Evolutionary conservation across 2,797 vertebrate genomes (phyloP), one percentile per base, ranked within the genome.

Genomic region (Gambelia wislizenii): DNA sequence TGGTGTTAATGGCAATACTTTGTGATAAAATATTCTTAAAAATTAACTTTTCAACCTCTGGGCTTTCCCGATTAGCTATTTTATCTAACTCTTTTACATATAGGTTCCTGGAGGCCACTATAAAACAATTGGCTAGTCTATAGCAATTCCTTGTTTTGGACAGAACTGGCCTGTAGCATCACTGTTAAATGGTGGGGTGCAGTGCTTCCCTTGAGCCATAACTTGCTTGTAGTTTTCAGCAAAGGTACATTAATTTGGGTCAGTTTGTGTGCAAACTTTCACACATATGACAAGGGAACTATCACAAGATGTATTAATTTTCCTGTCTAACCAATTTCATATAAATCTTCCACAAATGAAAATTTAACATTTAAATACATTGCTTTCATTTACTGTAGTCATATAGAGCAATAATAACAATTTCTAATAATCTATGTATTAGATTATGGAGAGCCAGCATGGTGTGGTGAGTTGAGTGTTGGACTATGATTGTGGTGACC

Each of bases 341-440:
- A 69, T 36, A 36, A 87, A 25, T 72, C 27, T 72, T 72, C 39
- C 56, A 14, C 61, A 61, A 69, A 69, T 27, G 27, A 27, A 78
- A 87, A 49, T 36, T 83, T 44, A 83, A 84, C 30, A n/a, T 75
- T 75, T 59, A 82, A 81, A 75, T 87, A 30, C 25, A 75, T 88
- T 67, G 52, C 64, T 42, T 82, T 75, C 56, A 47, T 75, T 75
- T n/a, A n/a, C n/a, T n/a, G n/a, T 64, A 64, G 2, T 39, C 36
- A 74, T 16, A 36, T 39, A 13, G 69, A 30, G 16, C 76, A 78
- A 86, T 61, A 44, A 47, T 47, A 47, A 49, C 6, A 74, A 18
- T 74, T 61, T 75, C 7, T 82, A 13, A 36, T 87, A 36, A 87
- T 72, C n/a, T 54, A 14, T 54, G 52, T 54, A 54, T n/a, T 54